These are phyloP conservation scores for Bombus breviceps DNA, from an alignment of 1,140 invertebrate species.

Conservation along the genomic window DNA sequence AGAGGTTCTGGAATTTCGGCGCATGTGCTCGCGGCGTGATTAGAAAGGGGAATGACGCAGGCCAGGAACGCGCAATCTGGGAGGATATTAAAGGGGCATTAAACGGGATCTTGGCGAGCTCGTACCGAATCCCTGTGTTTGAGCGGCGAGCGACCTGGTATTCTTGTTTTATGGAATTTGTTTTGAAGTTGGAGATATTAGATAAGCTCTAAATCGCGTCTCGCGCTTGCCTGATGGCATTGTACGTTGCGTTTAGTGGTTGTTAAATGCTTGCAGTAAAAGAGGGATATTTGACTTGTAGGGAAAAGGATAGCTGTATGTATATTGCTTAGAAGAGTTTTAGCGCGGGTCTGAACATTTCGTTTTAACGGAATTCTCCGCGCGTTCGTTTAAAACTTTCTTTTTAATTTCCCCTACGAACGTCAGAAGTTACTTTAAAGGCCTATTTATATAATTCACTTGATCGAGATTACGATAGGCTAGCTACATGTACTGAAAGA, in stretches of 20 bases:
- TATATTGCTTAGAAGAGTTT: too few species aligned
- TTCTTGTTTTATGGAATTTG: background rate
- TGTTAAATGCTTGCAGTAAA: background rate
- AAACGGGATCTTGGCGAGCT: background rate
- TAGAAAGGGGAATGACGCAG: constrained; percentile 7
- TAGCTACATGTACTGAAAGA: too few species aligned
- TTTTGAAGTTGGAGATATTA: background rate
- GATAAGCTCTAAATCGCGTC: background rate
- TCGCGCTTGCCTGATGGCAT: background rate
- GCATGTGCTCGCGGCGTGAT: background rate
- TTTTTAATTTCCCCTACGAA: too few species aligned
- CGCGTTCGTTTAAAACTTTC: too few species aligned
- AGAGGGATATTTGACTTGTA: background rate
- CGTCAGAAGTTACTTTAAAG: too few species aligned
- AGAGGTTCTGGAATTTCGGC: background rate
- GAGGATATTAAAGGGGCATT: background rate
- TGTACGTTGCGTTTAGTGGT: background rate
- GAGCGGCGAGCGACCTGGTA: background rate
- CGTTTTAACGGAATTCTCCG: background rate
- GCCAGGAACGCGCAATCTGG: background rate
- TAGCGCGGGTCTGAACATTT: background rate
- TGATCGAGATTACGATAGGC: too few species aligned
- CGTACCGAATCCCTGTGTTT: background rate
- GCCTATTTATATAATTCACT: too few species aligned
- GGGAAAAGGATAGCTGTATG: background rate